A percentile compares a stretch with the other conserved stretches of the same genome.
phyloP scores from a whole-genome alignment of 2,797 vertebrate species.

The Yasuhikotakia modesta region DNA sequence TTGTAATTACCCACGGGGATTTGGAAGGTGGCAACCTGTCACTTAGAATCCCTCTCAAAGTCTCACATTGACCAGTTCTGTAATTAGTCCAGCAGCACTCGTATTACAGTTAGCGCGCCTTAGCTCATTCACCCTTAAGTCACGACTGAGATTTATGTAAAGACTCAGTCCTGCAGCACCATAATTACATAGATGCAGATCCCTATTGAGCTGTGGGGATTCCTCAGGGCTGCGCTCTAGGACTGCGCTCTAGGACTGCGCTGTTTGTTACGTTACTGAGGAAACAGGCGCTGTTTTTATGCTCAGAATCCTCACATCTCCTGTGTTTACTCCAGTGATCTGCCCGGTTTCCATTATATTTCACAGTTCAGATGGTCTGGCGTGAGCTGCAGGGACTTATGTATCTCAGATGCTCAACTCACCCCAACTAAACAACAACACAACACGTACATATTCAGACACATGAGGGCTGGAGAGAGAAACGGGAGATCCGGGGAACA shows the following conservation, averaged over 20 bases:
- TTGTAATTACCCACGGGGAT: background rate
- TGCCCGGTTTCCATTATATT: conserved; percentile 40
- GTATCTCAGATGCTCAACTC: conserved; percentile 25
- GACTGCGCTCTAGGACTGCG: conserved; percentile 15
- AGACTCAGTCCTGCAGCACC: conserved; percentile 1
- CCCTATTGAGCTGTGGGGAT: conserved; percentile 26
- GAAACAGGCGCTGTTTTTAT: conserved; percentile 13
- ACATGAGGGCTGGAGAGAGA: background rate
- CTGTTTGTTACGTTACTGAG: conserved; percentile 14
- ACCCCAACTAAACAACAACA: conserved; percentile 2
- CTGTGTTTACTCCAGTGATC: conserved; percentile 1
- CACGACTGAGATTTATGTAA: conserved; percentile 5
- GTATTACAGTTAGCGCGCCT: background rate
- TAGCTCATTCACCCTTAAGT: conserved; percentile 2
- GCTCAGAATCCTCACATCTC: background rate
- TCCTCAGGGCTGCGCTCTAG: conserved; percentile 24
- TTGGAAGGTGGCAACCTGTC: background rate
- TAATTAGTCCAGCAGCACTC: background rate
- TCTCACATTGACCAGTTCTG: conserved; percentile 6
- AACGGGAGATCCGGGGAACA: conserved; percentile 15
- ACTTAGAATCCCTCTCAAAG: conserved; percentile 2
- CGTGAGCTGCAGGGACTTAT: conserved; percentile 24
- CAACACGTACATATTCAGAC: background rate
- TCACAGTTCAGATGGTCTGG: conserved; percentile 30
- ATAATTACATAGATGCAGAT: conserved; percentile 15